Conservation (phyloP, 2,113 vertebrate species). For the Prinia subflava region DNA sequence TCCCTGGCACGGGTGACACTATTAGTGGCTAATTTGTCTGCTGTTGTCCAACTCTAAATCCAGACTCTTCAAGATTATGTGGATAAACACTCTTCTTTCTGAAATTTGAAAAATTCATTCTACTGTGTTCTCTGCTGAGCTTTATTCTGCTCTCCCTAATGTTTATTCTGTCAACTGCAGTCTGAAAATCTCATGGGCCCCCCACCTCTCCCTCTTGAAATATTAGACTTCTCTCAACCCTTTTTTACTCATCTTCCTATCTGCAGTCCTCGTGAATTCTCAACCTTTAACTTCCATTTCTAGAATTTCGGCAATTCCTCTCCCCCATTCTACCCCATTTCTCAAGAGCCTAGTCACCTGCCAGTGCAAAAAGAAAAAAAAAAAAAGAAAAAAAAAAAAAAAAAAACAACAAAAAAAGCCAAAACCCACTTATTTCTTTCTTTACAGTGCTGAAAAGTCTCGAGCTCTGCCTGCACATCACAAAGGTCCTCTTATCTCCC, state of each 20-base stretch:
- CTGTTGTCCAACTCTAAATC: background rate
- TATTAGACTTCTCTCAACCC: background rate
- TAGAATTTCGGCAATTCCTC: background rate
- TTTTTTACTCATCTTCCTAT: background rate
- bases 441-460: background rate
- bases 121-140: background rate
- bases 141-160: background rate
- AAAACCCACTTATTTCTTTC: background rate
- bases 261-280: background rate
- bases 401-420: too few species aligned
- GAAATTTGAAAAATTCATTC: background rate
- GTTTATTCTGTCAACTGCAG: background rate
- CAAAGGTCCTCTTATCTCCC: background rate
- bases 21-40: background rate
- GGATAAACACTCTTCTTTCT: background rate
- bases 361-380: background rate
- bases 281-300: background rate
- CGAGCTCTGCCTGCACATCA: background rate
- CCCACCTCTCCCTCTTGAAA: background rate
- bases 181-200: background rate
- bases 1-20: accelerated
- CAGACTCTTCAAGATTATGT: background rate
- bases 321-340: background rate
- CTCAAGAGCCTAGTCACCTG: conserved; percentile 8
- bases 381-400: background rate